These are phyloP conservation scores for Wiebesia pumilae DNA, from an alignment of 1,140 invertebrate genomes.

Conservation along the genomic window DNA sequence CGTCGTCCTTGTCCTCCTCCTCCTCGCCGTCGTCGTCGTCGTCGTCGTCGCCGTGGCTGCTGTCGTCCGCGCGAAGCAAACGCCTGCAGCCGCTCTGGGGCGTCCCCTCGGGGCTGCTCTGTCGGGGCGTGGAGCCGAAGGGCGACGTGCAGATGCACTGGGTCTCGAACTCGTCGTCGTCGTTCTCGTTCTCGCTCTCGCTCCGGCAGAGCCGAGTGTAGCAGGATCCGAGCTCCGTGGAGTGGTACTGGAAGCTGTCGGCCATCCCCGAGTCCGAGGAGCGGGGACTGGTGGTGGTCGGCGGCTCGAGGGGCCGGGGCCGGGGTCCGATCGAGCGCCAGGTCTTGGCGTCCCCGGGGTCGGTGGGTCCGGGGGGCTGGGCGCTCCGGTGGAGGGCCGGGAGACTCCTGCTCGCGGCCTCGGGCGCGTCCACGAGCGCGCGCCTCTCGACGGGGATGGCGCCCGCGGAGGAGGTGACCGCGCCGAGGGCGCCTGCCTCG, in stretches of 20 bases:
- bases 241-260: constrained; percentile 79
- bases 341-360: constrained; percentile 56
- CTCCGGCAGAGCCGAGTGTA: constrained; percentile 53
- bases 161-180: constrained; percentile 81
- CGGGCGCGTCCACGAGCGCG: neutral
- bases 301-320: neutral
- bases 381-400: constrained; percentile 40
- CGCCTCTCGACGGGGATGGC: neutral
- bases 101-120: constrained; percentile 53
- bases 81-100: constrained; percentile 20
- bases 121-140: constrained; percentile 81
- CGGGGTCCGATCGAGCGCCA: constrained; percentile 54
- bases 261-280: constrained; percentile 90
- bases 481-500: constrained; percentile 24
- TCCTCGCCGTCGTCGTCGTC: constrained; percentile 12
- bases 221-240: constrained; percentile 65
- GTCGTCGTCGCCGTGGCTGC: neutral
- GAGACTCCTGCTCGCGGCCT: constrained; percentile 22
- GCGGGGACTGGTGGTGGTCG: constrained; percentile 63
- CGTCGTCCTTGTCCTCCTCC: neutral
- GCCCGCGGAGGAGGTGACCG: constrained; percentile 16
- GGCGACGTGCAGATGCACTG: constrained; percentile 84
- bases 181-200: constrained; percentile 75
- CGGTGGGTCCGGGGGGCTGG: constrained; percentile 51
- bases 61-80: neutral